Conservation (phyloP, 2,888 invertebrate genomes). For the Megamerina dolium region DNA sequence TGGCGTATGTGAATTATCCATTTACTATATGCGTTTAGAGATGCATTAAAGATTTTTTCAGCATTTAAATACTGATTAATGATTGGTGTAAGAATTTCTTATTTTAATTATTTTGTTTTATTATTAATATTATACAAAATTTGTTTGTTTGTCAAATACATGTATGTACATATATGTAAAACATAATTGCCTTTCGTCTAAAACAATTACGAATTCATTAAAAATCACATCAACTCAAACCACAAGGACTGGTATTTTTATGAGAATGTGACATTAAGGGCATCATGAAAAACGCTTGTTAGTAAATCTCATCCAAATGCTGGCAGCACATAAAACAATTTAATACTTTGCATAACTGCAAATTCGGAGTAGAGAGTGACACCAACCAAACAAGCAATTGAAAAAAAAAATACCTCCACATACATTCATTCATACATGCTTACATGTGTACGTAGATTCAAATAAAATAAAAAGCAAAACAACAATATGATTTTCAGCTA, state of each 20-base stretch:
- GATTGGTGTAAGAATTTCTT: too few relatives aligned
- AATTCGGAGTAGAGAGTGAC: constrained; percentile 24
- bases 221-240: constrained; percentile 28
- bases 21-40: too few relatives aligned
- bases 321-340: constrained; percentile 33
- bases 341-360: constrained; percentile 42
- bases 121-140: too few relatives aligned
- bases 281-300: constrained; percentile 4
- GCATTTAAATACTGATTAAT: too few relatives aligned
- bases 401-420: neutral
- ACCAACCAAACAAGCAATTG: constrained; percentile 17
- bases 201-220: constrained; percentile 39
- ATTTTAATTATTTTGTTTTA: too few relatives aligned
- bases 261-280: neutral
- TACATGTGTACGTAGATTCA: neutral
- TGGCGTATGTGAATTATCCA: neutral
- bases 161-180: too few relatives aligned
- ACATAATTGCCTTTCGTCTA: too few relatives aligned
- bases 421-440: neutral
- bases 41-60: too few relatives aligned
- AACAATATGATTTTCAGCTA: constrained; percentile 39
- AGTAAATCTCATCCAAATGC: constrained; percentile 1
- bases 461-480: constrained; percentile 16
- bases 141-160: too few relatives aligned
- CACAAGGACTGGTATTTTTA: constrained; percentile 4